A percentile compares a stretch with the other conserved stretches of the same genome.
Conservation (phyloP, 2,113 vertebrate genomes). For the Mirounga angustirostris region DNA sequence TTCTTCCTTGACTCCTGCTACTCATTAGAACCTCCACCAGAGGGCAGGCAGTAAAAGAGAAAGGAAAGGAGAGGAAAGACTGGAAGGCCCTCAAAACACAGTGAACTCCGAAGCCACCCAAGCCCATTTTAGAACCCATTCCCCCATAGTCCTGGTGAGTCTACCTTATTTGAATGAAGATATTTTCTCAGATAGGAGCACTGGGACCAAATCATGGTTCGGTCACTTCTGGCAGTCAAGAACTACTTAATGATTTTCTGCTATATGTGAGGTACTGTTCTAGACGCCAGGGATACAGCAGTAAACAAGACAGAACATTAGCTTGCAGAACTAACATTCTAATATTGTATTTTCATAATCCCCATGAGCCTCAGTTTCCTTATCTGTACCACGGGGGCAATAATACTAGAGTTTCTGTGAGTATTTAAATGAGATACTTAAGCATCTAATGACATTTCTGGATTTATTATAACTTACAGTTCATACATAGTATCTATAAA, state of each 20-base stretch:
- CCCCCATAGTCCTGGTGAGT: background rate
- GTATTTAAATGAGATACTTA: slow-evolving; percentile 56
- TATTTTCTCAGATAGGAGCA: background rate
- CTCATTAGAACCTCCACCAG: slow-evolving; percentile 68
- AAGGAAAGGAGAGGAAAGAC: slow-evolving; percentile 33
- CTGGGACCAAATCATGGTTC: background rate
- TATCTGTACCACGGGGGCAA: slow-evolving; percentile 9
- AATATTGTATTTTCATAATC: slow-evolving; percentile 43
- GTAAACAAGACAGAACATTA: slow-evolving; percentile 46
- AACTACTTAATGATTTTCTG: background rate
- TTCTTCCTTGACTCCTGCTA: slow-evolving; percentile 48
- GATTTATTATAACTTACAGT: slow-evolving; percentile 49
- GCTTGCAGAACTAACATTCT: background rate
- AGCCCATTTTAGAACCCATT: background rate
- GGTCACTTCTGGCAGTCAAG: background rate
- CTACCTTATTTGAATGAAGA: background rate
- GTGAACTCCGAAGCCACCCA: background rate
- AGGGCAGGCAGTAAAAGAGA: slow-evolving; percentile 74
- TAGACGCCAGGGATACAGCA: background rate
- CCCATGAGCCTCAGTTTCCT: background rate
- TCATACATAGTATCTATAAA: slow-evolving; percentile 17
- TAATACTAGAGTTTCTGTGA: slow-evolving; percentile 48
- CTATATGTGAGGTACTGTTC: background rate
- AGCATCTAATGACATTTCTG: background rate
- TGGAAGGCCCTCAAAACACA: background rate